Evolutionary conservation across 2,113 vertebrate species (phyloP).

Genomic region (Dasyprocta punctata): DNA sequence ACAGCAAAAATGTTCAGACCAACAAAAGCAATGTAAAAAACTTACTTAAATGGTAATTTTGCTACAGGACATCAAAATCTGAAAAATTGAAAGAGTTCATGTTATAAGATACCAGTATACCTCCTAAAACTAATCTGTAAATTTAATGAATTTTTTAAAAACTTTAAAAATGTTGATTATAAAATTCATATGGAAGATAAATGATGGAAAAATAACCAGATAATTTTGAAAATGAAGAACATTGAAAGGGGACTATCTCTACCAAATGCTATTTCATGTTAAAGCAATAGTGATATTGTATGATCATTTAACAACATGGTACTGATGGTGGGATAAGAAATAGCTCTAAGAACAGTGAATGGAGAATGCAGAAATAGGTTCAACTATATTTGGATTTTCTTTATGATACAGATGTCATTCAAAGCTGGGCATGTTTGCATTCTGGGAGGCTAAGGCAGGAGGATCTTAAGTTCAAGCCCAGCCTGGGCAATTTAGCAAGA

Average conservation of each 20-base stretch:
- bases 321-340: neutral
- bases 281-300: neutral
- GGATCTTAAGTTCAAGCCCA: neutral
- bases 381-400: neutral
- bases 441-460: neutral
- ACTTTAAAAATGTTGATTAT: neutral
- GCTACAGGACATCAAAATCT: neutral
- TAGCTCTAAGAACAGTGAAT: neutral
- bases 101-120: neutral
- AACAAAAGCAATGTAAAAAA: neutral
- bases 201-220: neutral
- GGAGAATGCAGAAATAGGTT: neutral
- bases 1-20: neutral
- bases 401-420: neutral
- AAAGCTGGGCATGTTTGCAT: neutral
- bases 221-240: neutral
- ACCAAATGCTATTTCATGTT: neutral
- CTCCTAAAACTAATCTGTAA: neutral
- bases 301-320: neutral
- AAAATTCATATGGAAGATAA: neutral
- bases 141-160: neutral
- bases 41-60: neutral
- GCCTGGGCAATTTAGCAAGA: neutral
- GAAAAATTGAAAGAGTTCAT: neutral
- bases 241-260: neutral